Base-by-base conservation (phyloP, 2,797 vertebrate species). In the Hybognathus amarus region DNA sequence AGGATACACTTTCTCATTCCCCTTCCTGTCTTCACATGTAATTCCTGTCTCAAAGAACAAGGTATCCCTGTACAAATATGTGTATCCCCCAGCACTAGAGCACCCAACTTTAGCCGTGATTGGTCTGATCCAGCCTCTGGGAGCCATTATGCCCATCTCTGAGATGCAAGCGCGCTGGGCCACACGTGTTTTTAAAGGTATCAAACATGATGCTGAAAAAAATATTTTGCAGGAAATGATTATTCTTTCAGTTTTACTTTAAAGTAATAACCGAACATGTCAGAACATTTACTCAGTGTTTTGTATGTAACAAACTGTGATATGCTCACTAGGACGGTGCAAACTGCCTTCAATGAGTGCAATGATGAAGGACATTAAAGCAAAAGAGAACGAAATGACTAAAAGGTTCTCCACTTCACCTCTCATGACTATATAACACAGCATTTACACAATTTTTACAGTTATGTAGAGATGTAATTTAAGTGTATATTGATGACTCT, bases 161-260 rank as follows among this genome's bases (percentile, higher is more conserved):
- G 95, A 96, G 90, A 93, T 96, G 80, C 96, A 96, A 87, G 92
- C 92, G 47, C 93, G 95, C 47, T 95, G 94, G 94, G 96, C 94
- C 50, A 94, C 93, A 1, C 90, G 94, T 3, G 93, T 96, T 82
- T 96, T 96, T 71, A 95, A 95, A 92, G 95, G 95, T 96, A 84
- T 9, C 20, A 40, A 64, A 50, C 17, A 52, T 18, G 9, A 12
- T 5, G 5, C 20, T 63, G 20, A 42, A 0, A 24, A 59, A 59
- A 27, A 54, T 24, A 27, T 61, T 61, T 61, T 2, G 6, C 12
- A 13, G 5, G 1, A 27, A 10, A 27, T 61, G 5, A 61, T 27
- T 61, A 27, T 61, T 61, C n/a, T 24, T 45, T 69, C 13, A 36
- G 33, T 33, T 66, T 66, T 36, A 15, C 9, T 68, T 68, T 40